Percentiles rank a stretch among this genome's conserved stretches.
These are phyloP conservation scores for Erethizon dorsatum DNA, from an alignment of 2,797 vertebrate species.

Conservation along the genomic window DNA sequence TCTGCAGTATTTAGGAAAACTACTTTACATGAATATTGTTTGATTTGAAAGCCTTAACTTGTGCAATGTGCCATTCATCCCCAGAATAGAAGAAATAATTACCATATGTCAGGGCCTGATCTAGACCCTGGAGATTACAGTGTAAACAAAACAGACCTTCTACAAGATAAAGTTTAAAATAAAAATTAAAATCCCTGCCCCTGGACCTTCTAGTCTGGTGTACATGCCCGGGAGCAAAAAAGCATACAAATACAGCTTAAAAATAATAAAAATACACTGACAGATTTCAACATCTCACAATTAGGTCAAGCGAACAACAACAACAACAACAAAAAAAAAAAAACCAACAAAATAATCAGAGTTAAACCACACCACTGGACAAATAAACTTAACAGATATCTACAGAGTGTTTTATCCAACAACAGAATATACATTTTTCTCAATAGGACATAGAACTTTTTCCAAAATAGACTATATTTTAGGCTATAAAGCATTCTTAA, in stretches of 20 bases:
- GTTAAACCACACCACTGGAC: neutral
- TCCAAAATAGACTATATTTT: neutral
- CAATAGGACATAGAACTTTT: neutral
- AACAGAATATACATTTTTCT: neutral
- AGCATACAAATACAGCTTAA: neutral
- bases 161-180: neutral
- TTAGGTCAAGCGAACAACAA: neutral
- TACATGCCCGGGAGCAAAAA: neutral
- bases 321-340: neutral
- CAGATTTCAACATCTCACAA: neutral
- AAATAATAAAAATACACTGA: neutral
- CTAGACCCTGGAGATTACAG: neutral
- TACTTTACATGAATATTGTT: neutral
- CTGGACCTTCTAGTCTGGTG: neutral
- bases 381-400: neutral
- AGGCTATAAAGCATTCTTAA: neutral
- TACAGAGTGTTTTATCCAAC: neutral
- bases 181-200: neutral
- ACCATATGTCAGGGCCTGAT: neutral
- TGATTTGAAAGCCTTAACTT: slow-evolving; percentile 14
- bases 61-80: neutral
- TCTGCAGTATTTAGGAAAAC: slow-evolving; percentile 14
- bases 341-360: neutral
- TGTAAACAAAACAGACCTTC: neutral
- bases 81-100: neutral